A percentile compares a stretch with the other conserved stretches of the same genome.
These are phyloP conservation scores for Graptemys geographica DNA, from an alignment of 2,797 vertebrate genomes.

Conservation along the genomic window DNA sequence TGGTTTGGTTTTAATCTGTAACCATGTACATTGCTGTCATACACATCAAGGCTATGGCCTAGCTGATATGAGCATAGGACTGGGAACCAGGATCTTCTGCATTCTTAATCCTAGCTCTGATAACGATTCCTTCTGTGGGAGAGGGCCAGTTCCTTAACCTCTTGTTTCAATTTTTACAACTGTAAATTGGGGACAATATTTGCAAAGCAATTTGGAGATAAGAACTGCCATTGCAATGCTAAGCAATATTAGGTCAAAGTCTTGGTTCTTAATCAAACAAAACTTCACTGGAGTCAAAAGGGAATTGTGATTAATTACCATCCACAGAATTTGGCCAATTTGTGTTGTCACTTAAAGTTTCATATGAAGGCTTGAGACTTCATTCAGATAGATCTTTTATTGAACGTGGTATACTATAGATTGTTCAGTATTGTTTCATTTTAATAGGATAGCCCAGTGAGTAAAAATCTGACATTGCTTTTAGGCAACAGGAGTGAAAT, in stretches of 20 bases:
- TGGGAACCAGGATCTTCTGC: background rate
- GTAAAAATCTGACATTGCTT: background rate
- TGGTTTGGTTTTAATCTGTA: slow-evolving; percentile 25
- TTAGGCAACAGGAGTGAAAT: background rate
- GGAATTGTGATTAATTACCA: background rate
- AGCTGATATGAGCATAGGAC: background rate
- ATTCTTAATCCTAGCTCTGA: background rate
- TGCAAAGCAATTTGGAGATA: background rate
- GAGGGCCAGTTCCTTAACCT: background rate
- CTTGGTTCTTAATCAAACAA: background rate
- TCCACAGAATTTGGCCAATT: background rate
- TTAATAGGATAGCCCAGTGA: background rate
- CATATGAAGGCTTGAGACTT: background rate
- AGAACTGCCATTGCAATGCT: rapidly evolving
- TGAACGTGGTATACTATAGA: background rate
- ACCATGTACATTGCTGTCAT: too few relatives aligned
- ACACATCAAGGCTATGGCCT: background rate
- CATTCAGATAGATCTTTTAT: background rate
- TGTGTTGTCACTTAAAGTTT: background rate
- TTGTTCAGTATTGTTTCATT: background rate
- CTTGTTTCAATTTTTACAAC: background rate
- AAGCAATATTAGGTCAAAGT: background rate
- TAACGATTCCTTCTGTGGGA: background rate
- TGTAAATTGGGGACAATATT: background rate
- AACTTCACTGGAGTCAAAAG: background rate